Conservation (phyloP, 2,797 vertebrate species). For the Fringilla coelebs region DNA sequence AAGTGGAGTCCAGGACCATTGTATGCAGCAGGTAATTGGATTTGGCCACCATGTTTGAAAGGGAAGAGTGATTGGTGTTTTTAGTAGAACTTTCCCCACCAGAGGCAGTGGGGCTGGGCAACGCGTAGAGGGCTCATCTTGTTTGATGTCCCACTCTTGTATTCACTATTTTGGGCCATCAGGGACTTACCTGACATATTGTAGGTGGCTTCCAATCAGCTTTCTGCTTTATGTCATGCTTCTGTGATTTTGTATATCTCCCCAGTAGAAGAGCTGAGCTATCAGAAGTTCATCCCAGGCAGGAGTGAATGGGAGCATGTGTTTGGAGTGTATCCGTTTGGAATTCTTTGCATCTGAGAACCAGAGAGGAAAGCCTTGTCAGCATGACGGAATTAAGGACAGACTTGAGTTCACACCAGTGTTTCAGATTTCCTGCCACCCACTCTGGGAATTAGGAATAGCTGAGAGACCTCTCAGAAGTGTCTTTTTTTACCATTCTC, state of each 20-base stretch:
- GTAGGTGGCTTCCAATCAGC: neutral
- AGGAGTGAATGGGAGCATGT: neutral
- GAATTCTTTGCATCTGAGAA: neutral
- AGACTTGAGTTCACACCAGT: neutral
- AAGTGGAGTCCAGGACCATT: too few relatives aligned
- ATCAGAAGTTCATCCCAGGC: neutral
- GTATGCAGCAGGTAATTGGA: neutral
- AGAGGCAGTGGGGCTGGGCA: neutral
- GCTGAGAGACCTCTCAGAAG: neutral
- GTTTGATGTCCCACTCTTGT: neutral
- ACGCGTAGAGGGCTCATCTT: fast-evolving
- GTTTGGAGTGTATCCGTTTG: neutral
- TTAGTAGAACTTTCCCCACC: neutral
- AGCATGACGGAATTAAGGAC: neutral
- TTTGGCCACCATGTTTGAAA: neutral
- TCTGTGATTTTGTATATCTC: neutral
- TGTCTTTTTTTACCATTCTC: neutral
- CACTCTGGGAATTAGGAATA: neutral
- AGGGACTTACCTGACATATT: neutral
- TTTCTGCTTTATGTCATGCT: neutral
- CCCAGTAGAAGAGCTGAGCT: neutral
- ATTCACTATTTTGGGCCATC: neutral
- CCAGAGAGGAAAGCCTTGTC: neutral
- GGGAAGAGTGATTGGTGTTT: neutral
- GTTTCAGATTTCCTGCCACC: neutral